These are phyloP conservation scores for Euphydryas editha DNA, from an alignment of 2,888 invertebrate genomes.

Conservation along the genomic window DNA sequence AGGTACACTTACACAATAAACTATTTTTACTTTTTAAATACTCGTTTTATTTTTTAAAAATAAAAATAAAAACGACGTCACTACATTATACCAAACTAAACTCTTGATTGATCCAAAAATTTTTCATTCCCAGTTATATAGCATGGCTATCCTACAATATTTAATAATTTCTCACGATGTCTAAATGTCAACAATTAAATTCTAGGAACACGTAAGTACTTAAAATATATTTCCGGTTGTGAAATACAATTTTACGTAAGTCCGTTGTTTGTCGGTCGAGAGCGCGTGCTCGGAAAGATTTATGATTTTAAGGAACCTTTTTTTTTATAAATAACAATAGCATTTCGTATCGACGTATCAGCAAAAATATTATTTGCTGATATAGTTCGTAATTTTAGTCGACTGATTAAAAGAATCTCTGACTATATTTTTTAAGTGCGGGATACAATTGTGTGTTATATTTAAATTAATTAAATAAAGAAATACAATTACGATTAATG, in stretches of 20 bases:
- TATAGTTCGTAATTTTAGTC: too few species aligned
- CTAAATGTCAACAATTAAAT: conserved; percentile 1
- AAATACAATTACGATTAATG: too few species aligned
- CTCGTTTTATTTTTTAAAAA: too few species aligned
- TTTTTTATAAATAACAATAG: neutral
- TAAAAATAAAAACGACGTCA: too few species aligned
- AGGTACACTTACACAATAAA: too few species aligned
- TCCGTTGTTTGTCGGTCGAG: neutral
- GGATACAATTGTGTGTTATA: too few species aligned
- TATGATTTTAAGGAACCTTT: neutral
- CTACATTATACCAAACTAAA: too few species aligned
- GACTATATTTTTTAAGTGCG: too few species aligned
- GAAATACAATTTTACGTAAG: neutral
- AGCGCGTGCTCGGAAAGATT: neutral
- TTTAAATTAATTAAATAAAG: too few species aligned
- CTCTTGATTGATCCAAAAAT: too few species aligned
- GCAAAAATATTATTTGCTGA: neutral
- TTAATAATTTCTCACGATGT: neutral
- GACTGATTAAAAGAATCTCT: too few species aligned
- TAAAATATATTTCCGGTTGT: neutral
- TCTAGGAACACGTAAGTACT: conserved; percentile 1
- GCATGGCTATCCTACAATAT: neutral
- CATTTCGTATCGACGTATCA: neutral
- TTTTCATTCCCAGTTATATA: neutral
- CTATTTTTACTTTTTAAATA: too few species aligned